phyloP scores from a whole-genome alignment of 2,113 vertebrate species.

The Pogona vitticeps region DNA sequence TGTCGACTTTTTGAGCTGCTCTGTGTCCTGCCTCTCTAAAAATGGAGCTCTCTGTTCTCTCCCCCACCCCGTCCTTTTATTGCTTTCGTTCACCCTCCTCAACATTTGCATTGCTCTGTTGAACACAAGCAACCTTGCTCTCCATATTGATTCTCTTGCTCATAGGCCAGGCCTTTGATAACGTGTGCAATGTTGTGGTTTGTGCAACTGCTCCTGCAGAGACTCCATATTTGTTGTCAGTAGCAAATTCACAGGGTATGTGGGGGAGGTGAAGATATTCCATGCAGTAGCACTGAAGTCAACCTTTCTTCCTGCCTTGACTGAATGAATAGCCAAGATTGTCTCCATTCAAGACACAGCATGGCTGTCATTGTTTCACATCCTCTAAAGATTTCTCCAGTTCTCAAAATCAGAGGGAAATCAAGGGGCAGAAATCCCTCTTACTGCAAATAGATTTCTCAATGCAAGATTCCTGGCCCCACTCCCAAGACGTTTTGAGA shows the following conservation, averaged over 20 bases:
- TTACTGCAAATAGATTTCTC: neutral
- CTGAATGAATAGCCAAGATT: fast-evolving
- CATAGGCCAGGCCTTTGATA: fast-evolving
- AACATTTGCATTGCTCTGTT: neutral
- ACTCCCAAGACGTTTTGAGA: neutral
- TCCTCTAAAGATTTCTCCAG: too few relatives aligned
- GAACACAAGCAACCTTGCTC: neutral
- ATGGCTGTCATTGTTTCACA: neutral
- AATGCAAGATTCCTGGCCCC: neutral
- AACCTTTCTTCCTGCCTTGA: fast-evolving
- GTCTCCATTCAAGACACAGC: neutral
- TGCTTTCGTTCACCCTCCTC: too few relatives aligned
- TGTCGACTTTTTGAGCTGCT: neutral
- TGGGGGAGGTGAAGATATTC: neutral
- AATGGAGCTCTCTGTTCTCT: neutral
- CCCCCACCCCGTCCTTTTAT: neutral
- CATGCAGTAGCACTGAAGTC: neutral
- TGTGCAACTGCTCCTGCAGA: neutral
- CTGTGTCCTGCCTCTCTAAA: neutral
- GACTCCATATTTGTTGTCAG: fast-evolving
- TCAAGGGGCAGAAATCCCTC: neutral
- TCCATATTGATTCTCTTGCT: neutral
- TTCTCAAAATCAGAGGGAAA: too few relatives aligned
- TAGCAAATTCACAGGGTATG: neutral
- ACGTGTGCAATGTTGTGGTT: fast-evolving